Evolutionary conservation across 2,113 vertebrate species (phyloP).

Genomic region (Uria lomvia): DNA sequence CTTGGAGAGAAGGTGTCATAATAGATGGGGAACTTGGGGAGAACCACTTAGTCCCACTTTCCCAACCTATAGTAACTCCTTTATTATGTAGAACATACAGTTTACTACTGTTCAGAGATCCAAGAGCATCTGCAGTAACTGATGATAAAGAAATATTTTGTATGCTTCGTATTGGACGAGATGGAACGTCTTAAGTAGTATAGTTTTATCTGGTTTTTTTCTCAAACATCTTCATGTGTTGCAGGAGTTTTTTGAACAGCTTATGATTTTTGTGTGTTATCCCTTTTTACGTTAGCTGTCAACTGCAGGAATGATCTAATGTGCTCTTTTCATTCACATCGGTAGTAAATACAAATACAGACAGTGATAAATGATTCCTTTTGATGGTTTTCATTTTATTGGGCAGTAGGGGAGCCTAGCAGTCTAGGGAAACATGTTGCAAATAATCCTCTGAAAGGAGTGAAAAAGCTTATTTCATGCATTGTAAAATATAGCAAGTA

Average conservation of each 20-base stretch:
- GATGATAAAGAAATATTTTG: neutral
- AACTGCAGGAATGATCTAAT: neutral
- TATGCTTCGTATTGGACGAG: neutral
- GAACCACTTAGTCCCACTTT: neutral
- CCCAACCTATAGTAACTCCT: neutral
- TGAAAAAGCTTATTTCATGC: neutral
- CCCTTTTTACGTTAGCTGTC: neutral
- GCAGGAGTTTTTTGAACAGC: neutral
- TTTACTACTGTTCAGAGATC: neutral
- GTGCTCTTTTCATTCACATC: neutral
- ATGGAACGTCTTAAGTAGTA: neutral
- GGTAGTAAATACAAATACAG: neutral
- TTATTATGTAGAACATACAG: neutral
- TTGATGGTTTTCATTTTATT: neutral
- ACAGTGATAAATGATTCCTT: neutral
- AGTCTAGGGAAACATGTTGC: neutral
- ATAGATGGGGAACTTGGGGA: neutral
- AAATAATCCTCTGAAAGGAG: slow-evolving; percentile 15
- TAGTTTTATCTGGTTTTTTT: neutral
- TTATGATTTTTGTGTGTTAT: neutral
- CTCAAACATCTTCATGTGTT: neutral
- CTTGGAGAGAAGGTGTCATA: neutral
- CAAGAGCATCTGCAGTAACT: neutral
- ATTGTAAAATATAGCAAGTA: neutral
- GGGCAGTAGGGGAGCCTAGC: neutral